Percentiles rank a stretch among this genome's conserved stretches.
phyloP scores from a whole-genome alignment of 2,797 vertebrate species.

The Mastacembelus armatus region DNA sequence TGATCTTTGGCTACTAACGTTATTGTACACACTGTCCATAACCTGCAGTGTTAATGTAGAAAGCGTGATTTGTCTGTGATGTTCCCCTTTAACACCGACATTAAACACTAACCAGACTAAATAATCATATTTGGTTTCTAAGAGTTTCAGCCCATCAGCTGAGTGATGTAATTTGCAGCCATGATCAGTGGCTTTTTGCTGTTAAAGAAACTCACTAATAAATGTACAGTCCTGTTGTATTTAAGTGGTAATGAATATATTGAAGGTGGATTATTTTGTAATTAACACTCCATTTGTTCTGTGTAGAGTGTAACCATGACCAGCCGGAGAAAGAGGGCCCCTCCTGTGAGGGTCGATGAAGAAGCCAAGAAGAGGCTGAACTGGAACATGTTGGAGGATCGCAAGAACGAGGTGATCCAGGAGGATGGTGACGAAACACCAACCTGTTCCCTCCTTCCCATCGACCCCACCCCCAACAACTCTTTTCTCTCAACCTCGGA shows the following conservation, averaged over 20 bases:
- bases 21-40: too few species aligned
- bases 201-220: neutral
- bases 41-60: too few species aligned
- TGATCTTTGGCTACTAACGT: too few species aligned
- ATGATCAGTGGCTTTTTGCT: neutral
- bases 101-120: too few species aligned
- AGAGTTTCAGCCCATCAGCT: too few species aligned
- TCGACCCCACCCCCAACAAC: neutral
- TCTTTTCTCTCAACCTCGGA: slow-evolving; percentile 53
- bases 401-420: slow-evolving; percentile 80
- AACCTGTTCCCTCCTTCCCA: slow-evolving; percentile 65
- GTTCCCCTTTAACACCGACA: too few species aligned
- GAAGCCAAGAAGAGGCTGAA: slow-evolving; percentile 88
- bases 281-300: neutral
- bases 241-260: neutral
- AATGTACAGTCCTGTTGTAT: neutral
- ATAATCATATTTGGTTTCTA: too few species aligned
- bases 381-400: slow-evolving; percentile 97
- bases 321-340: slow-evolving; percentile 89
- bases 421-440: slow-evolving; percentile 57
- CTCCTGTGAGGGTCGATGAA: slow-evolving; percentile 90
- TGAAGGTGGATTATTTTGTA: neutral
- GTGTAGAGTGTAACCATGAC: slow-evolving; percentile 86
- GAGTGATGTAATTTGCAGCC: neutral
- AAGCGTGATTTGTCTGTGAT: too few species aligned